Evolutionary conservation across 2,888 invertebrate genomes (phyloP), one percentile per base, ranked within the genome.

Genomic region (Drosophila prostipennis): DNA sequence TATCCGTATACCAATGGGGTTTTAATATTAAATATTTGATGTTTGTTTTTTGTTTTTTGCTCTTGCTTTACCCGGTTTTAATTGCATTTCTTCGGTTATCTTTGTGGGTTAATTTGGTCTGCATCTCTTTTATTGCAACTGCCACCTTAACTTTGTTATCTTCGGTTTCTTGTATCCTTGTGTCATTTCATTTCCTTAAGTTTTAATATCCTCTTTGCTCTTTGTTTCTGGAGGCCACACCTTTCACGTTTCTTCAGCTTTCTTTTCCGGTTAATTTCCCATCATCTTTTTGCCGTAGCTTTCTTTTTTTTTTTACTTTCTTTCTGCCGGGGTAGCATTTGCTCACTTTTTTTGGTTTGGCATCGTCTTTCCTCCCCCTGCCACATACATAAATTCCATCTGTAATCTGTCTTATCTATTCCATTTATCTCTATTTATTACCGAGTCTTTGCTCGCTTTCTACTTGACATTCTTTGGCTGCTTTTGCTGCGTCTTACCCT

Each of bases 401-500:
- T 39, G 54, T 68, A 46, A 65, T 65, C 65, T 54, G 65, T 39
- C 65, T 26, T 65, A 68, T 65, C 65, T 65, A 46, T 65, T 68
- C 65, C 68, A 65, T 65, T 65, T 54, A 65, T 65, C 65, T 65
- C 32, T 68, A 68, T 65, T 65, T 65, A 65, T 68, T 65, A 34
- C 54, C 65, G 36, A 29, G 29, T 45, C 64, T 53, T 43, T 36
- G 10, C 16, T 13, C 14, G 26, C 29, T 11, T 34, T 52, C 43
- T 53, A 13, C 23, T 11, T 37, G 42, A 14, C 26, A 26, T 26
- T 32, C 46, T 61, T 34, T 43, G 42, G 14, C 13, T 34, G 23
- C 5, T 26, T 26, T 26, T 6, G 26, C 10, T 16, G 10, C 19
- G 46, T 37, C 19, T 19, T 32, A 14, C 29, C 13, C 23, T 23